Evolutionary conservation across 2,797 vertebrate species (phyloP).

Genomic region (Anguilla megastoma): DNA sequence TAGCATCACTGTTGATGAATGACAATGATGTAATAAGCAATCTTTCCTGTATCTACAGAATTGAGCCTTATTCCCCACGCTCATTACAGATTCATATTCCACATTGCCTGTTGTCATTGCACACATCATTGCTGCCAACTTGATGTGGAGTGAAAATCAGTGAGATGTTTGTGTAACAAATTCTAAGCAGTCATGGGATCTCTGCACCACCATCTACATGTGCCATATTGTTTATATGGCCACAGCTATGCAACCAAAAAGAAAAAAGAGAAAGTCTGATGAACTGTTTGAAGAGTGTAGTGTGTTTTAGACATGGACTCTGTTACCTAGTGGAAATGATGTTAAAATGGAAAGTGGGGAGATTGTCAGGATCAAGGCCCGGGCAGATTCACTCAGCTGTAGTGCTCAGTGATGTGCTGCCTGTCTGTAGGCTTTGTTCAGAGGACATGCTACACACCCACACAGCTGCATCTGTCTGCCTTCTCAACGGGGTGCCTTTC

Average conservation of each 20-base stretch:
- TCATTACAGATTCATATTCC: background rate
- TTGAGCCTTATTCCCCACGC: background rate
- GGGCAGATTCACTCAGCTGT: background rate
- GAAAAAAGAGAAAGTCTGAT: background rate
- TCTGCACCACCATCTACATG: background rate
- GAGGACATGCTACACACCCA: background rate
- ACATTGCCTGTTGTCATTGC: background rate
- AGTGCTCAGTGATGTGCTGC: background rate
- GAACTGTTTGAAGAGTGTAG: background rate
- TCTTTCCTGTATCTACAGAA: background rate
- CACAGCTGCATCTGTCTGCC: background rate
- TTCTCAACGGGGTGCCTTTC: background rate
- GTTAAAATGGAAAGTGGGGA: background rate
- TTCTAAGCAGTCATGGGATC: background rate
- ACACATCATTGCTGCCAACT: background rate
- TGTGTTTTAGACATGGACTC: background rate
- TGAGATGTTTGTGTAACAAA: background rate
- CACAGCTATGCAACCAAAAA: background rate
- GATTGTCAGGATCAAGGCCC: background rate
- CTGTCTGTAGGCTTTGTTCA: background rate
- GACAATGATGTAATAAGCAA: background rate
- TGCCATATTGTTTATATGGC: background rate
- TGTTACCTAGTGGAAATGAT: background rate
- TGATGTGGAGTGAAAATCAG: background rate
- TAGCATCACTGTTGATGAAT: background rate